Evolutionary conservation across 2,113 vertebrate genomes (phyloP), one percentile per base, ranked within the genome.

Genomic region (Sinocyclocheilus rhinocerous): DNA sequence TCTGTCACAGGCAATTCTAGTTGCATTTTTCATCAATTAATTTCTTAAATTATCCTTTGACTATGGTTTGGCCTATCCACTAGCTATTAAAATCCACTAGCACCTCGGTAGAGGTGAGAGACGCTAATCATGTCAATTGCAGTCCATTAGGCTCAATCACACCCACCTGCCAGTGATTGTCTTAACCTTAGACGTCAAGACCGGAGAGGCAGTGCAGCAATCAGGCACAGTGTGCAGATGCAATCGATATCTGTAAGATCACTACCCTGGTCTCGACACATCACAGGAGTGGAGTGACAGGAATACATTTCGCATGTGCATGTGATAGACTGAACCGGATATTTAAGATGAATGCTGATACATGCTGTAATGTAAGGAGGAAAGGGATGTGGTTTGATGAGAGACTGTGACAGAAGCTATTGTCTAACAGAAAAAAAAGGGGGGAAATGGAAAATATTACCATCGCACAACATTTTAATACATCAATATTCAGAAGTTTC

Each of bases 81-180:
- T n/a, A n/a, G 88, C 81, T 78, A 87, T 90, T 87, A 88, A 86
- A 89, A 90, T 88, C 87, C 52, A 82, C 52, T 50, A 72, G 75
- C 76, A 82, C 83, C 88, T 89, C 83, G 11, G 63, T 77, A 69
- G 79, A 88, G 70, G 84, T 72, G 33, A 88, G 83, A 61, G 83
- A 70, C n/a, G 65, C 90, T 88, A 85, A 91, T 91, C 88, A 87
- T 87, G 89, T 90, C 82, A 79, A 90, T 72, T 89, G 75, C 69
- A 85, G 85, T 86, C 89, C 87, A 90, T 90, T 90, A 90, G 87
- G 77, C 88, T 88, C 81, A 69, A 89, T 88, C 88, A 87, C 86
- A 76, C 57, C 61, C 88, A 86, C 76, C 89, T 88, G 87, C 63
- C 84, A 50, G 76, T 79, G 70, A 85, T 39, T 22, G 86, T 81